These are phyloP conservation scores for Paralinhomoeus sp. DNA, from an alignment of 2,888 invertebrate species.

Conservation along the genomic window DNA sequence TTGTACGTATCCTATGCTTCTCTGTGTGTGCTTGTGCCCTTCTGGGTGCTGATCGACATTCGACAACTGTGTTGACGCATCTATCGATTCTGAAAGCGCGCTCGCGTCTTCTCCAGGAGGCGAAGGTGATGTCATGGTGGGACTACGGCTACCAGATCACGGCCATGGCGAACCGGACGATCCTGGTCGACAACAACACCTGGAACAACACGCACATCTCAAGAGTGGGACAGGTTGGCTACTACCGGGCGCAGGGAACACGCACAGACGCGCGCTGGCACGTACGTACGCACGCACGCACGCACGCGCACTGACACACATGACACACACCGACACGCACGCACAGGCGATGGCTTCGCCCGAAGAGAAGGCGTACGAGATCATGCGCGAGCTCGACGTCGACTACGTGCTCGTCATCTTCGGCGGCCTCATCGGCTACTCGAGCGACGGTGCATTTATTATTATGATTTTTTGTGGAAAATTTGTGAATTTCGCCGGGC, in stretches of 20 bases:
- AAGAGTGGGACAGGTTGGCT: conserved; percentile 66
- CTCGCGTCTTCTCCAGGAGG: conserved; percentile 39
- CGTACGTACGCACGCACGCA: too few species aligned
- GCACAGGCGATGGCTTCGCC: conserved; percentile 71
- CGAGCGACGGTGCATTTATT: conserved; percentile 64
- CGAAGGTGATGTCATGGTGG: conserved; percentile 99
- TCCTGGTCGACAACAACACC: conserved; percentile 92
- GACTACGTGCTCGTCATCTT: conserved; percentile 94
- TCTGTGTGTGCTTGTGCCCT: too few species aligned
- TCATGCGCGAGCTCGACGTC: conserved; percentile 87
- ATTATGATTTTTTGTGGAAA: background rate
- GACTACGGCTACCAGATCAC: conserved; percentile 94
- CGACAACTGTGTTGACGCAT: too few species aligned
- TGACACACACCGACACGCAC: too few species aligned
- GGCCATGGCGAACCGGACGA: conserved; percentile 93
- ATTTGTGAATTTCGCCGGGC: background rate
- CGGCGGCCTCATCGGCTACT: conserved; percentile 92
- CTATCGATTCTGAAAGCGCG: too few species aligned
- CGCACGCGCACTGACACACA: too few species aligned
- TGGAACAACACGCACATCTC: conserved; percentile 99
- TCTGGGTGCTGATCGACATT: too few species aligned
- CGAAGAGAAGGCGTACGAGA: conserved; percentile 88
- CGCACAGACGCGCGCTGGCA: too few species aligned
- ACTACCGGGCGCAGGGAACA: too few species aligned
- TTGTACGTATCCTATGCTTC: too few species aligned